Conservation (phyloP, 2,113 vertebrate genomes). For the Puma concolor region DNA sequence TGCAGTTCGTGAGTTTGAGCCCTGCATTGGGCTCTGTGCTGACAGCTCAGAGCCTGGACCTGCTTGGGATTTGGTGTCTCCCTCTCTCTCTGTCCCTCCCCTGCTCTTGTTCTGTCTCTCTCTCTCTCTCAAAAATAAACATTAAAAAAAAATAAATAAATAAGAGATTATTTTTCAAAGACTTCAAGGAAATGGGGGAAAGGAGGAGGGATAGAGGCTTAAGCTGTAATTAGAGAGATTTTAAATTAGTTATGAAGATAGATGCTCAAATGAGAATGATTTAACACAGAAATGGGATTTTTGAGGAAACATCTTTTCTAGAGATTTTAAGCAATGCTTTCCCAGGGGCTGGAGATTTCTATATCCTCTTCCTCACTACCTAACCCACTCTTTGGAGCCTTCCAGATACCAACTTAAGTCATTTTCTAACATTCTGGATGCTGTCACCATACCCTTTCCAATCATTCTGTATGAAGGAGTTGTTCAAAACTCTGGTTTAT, state of each 20-base stretch:
- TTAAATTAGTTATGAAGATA: constrained; percentile 18
- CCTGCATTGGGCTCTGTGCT: too few species aligned
- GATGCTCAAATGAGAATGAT: not conserved
- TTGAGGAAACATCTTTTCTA: not conserved
- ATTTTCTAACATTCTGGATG: not conserved
- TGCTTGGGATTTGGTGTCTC: too few species aligned
- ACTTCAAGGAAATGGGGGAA: not conserved
- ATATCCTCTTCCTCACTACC: not conserved
- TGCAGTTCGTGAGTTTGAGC: too few species aligned
- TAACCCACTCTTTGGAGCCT: not conserved
- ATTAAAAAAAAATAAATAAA: too few species aligned
- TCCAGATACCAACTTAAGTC: not conserved
- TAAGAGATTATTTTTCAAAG: not conserved
- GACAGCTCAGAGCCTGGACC: too few species aligned
- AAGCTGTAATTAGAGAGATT: not conserved
- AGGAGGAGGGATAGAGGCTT: not conserved
- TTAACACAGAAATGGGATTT: not conserved
- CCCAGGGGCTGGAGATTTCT: not conserved
- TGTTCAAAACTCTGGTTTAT: not conserved
- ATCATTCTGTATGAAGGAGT: not conserved
- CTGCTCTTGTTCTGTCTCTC: too few species aligned
- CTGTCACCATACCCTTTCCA: not conserved
- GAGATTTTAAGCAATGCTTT: not conserved
- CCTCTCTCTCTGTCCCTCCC: too few species aligned
- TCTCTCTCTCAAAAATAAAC: too few species aligned